Percentiles rank a stretch among this genome's conserved stretches.
These are phyloP conservation scores for Drosophila leontia DNA, from an alignment of 1,140 invertebrate species.

Conservation along the genomic window DNA sequence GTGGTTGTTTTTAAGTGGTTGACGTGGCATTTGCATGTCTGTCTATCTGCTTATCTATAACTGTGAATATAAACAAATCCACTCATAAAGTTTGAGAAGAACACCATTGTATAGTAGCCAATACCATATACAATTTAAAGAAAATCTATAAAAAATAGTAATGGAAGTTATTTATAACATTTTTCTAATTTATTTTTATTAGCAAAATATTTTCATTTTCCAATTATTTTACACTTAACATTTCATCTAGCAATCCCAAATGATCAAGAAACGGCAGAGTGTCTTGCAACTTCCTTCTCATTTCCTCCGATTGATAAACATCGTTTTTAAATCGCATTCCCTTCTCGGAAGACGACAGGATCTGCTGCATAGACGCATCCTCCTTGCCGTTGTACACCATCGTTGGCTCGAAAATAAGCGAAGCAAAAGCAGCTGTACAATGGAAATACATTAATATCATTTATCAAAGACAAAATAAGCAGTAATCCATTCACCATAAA, in stretches of 20 bases:
- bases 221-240: constrained; percentile 22
- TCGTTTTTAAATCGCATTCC: constrained; percentile 35
- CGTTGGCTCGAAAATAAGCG: constrained; percentile 47
- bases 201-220: background rate
- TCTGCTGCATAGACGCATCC: constrained; percentile 55
- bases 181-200: background rate
- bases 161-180: background rate
- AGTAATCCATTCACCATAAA: constrained; percentile 49
- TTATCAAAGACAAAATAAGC: background rate
- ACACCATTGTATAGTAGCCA: background rate
- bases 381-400: constrained; percentile 65
- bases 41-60: background rate
- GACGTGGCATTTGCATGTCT: background rate
- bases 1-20: background rate
- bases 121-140: background rate
- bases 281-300: constrained; percentile 41
- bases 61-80: background rate
- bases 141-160: background rate
- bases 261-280: constrained; percentile 64
- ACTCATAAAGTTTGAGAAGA: too few species aligned
- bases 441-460: background rate
- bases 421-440: constrained; percentile 28
- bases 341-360: constrained; percentile 24
- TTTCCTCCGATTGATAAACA: constrained; percentile 39
- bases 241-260: constrained; percentile 66